Evolutionary conservation across 2,888 invertebrate species (phyloP), one percentile per base, ranked within the genome.

Genomic region (Oscheius sp.): DNA sequence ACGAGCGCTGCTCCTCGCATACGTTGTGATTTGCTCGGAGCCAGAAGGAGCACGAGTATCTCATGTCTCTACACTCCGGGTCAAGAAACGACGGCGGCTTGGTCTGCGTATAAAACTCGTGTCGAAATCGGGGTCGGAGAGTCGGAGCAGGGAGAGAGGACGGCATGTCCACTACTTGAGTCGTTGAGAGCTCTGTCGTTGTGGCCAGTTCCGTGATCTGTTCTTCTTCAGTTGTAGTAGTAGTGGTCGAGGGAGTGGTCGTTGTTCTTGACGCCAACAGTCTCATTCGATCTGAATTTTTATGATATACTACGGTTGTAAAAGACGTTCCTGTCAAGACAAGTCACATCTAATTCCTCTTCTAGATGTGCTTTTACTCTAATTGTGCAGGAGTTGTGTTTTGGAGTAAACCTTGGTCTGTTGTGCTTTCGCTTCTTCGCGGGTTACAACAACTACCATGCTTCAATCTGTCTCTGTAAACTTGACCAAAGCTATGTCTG

Each of bases 41-140:
- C 87, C 87, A 87, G 76, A 86, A 87, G 29, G 81, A 77, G 62
- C 87, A 87, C 7, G 87, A 87, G 60, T 86, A 87, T 63, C 83
- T 71, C 79, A 83, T 79, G 70, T 83, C 83, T 29, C 83, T 70
- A 42, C 83, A 83, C 21, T 70, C 63, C 9, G 83, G 83, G 70
- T 83, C 83, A 33, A 74, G 55, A 70, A 83, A 83, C 10, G 79
- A 76, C 0, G 76, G 74, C n/a, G 82, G 82, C 50, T 79, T 79
- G 1, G 78, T 82, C 21, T 79, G 76, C 0, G 81, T 81, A 73
- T 73, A 81, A 73, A 79, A 81, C 33, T 75, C 74, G 29, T 42
- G 65, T 10, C 63, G 62, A 9, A 65, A 63, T 11, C 73, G 57
- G 7, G 58, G 60, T 2, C 60, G 60, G 10, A 42, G 4, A 2